Conservation (phyloP, 1,140 invertebrate species). For the Hylaeus volcanicus region DNA sequence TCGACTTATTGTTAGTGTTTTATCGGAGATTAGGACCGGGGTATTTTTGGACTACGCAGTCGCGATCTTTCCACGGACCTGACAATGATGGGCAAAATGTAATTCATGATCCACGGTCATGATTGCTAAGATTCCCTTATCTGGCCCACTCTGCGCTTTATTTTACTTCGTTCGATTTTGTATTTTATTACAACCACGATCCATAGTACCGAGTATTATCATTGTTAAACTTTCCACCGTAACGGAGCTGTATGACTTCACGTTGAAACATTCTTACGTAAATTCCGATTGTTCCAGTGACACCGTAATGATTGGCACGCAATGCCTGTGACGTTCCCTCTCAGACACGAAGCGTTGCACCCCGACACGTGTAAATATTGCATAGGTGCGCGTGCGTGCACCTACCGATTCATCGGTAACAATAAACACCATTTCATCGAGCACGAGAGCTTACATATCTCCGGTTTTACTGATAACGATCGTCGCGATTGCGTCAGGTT, state of each 20-base stretch:
- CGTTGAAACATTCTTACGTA: constrained; percentile 19
- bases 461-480: constrained; percentile 3
- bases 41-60: constrained; percentile 7
- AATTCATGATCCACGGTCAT: too few relatives aligned
- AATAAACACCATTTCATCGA: not conserved
- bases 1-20: not conserved
- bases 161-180: too few relatives aligned
- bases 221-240: constrained; percentile 27
- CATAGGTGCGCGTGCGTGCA: not conserved
- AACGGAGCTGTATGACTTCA: constrained; percentile 15
- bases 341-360: constrained; percentile 8
- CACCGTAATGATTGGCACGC: constrained; percentile 26
- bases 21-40: not conserved
- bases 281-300: constrained; percentile 32
- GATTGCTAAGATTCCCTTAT: too few relatives aligned
- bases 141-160: too few relatives aligned
- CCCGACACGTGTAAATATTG: not conserved
- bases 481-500: constrained; percentile 38
- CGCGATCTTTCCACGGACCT: not conserved
- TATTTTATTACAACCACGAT: too few relatives aligned
- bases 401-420: constrained; percentile 22
- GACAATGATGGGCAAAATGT: not conserved
- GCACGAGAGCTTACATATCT: not conserved
- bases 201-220: not conserved
- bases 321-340: constrained; percentile 28